Evolutionary conservation across 2,888 invertebrate genomes (phyloP), one percentile per base, ranked within the genome.

Genomic region (Liposcelis brunnea): DNA sequence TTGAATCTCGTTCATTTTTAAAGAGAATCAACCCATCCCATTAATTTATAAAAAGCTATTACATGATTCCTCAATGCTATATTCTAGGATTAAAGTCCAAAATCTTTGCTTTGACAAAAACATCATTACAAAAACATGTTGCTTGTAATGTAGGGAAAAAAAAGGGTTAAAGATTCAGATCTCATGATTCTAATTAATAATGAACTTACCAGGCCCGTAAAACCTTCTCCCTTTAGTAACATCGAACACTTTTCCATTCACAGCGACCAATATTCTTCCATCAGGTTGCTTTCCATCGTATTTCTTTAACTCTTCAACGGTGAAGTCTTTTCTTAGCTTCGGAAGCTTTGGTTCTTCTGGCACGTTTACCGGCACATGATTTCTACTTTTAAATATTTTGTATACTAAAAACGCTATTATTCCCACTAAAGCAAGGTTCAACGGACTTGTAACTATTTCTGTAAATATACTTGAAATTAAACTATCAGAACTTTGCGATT

Each of bases 241-340:
- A 67, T 97, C 95, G 66, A 89, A 97, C 44, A 97, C 83, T 68
- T 78, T 89, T 19, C 93, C 90, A 63, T 94, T 93, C 44, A 95
- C 86, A 7, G 89, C 94, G 36, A 97, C 76, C 52, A 94, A 69
- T 49, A 95, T 80, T 52, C 94, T 69, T 19, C 89, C 90, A 58
- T 93, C 91, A 26, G 77, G 68, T 57, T 80, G 83, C 46, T 67
- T 81, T 4, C 95, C 95, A 61, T 94, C 85, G 61, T 77, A 94
- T 53, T 79, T 74, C 53, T 76, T 76, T 52, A 97, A 67, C 63
- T 97, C 91, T 54, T 83, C 74, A 35, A 87, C 69, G 2, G 86
- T 89, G 69, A 95, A 89, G 62, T 97, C 95, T 52, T 69, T 70
- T 54, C 87, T 79, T 58, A 94, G 59, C 65, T 82, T 86, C 10